These are phyloP conservation scores for Ceramica pisi DNA, from an alignment of 2,888 invertebrate genomes.

Conservation along the genomic window DNA sequence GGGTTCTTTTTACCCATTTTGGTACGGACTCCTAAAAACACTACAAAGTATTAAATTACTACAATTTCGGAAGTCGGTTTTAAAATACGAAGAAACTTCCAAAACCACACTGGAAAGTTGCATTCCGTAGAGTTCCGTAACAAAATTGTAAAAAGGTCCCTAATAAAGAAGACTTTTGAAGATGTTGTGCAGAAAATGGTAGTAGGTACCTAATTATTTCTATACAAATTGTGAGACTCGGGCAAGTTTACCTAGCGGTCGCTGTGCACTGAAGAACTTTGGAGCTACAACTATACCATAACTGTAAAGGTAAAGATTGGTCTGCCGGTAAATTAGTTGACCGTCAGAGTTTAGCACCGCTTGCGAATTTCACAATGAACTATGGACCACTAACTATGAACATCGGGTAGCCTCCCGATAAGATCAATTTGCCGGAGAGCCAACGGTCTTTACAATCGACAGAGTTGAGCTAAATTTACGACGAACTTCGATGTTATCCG, in stretches of 20 bases:
- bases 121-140: too few species aligned
- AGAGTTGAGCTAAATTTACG: constrained; percentile 71
- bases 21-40: too few species aligned
- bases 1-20: too few species aligned
- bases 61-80: too few species aligned
- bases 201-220: constrained; percentile 55
- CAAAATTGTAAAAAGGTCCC: too few species aligned
- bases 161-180: constrained; percentile 9
- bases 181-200: constrained; percentile 35
- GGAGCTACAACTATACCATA: constrained; percentile 63
- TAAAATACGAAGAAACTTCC: too few species aligned
- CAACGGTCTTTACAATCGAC: constrained; percentile 73
- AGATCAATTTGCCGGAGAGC: constrained; percentile 78
- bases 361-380: constrained; percentile 79
- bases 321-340: constrained; percentile 80
- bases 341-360: constrained; percentile 75
- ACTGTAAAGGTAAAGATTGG: constrained; percentile 77
- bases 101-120: too few species aligned
- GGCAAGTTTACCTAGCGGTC: constrained; percentile 60
- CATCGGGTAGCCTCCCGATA: constrained; percentile 76
- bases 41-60: too few species aligned
- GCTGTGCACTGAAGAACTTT: constrained; percentile 57
- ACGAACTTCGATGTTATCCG: constrained; percentile 74
- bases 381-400: constrained; percentile 81
- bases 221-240: constrained; percentile 50